Percentiles rank a stretch among this genome's conserved stretches.
phyloP scores from a whole-genome alignment of 2,888 invertebrate genomes.

The Ptychoptera albimana region DNA sequence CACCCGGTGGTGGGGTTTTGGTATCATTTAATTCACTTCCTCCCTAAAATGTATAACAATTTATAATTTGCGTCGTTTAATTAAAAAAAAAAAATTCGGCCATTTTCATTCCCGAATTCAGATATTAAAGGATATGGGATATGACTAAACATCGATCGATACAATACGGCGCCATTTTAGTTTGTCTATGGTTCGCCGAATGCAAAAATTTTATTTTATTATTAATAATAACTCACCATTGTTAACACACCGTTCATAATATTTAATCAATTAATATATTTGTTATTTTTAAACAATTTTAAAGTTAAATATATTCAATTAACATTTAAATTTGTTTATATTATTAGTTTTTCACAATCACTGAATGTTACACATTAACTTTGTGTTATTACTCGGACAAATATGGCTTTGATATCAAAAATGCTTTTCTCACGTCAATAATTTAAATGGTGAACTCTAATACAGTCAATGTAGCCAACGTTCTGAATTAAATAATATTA shows the following conservation, averaged over 20 bases:
- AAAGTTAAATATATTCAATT: neutral
- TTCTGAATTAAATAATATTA: no score
- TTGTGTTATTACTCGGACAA: no score
- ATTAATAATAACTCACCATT: constrained; percentile 7
- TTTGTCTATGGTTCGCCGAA: neutral
- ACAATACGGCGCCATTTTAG: constrained; percentile 6
- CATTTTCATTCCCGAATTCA: neutral
- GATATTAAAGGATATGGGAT: neutral
- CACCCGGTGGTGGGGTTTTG: constrained; percentile 9
- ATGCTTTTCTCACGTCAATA: no score
- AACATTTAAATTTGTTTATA: no score
- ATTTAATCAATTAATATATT: neutral
- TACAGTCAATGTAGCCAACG: no score
- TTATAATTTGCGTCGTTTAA: neutral
- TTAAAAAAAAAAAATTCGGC: neutral
- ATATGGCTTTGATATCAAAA: no score
- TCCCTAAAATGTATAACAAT: constrained; percentile 7
- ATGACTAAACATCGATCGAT: neutral
- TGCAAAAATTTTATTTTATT: neutral
- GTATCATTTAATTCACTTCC: constrained; percentile 6
- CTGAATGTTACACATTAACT: no score
- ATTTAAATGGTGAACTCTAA: no score
- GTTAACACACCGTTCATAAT: constrained; percentile 10
- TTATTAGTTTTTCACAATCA: no score
- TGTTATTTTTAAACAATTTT: constrained; percentile 1